These are phyloP conservation scores for Cyprinus carpio DNA, from an alignment of 2,113 vertebrate genomes.

Conservation along the genomic window DNA sequence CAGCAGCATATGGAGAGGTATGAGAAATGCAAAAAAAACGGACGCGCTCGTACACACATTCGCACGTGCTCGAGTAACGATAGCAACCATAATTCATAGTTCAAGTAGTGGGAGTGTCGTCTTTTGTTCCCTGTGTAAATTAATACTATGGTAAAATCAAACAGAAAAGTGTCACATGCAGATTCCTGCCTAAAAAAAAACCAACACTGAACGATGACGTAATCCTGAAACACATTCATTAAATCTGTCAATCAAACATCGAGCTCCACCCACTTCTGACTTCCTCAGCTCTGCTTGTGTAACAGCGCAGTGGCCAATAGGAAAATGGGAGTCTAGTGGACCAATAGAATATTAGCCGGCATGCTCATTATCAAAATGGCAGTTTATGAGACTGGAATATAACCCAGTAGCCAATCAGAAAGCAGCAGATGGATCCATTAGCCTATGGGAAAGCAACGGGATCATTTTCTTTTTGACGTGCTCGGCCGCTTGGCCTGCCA, in stretches of 20 bases:
- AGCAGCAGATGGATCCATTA: constrained; percentile 32
- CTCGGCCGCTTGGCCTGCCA: constrained; percentile 92
- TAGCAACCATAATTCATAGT: constrained; percentile 33
- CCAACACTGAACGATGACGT: constrained; percentile 49
- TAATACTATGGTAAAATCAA: constrained; percentile 77
- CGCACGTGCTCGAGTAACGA: constrained; percentile 9
- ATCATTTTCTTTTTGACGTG: constrained; percentile 83
- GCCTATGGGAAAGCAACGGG: background rate
- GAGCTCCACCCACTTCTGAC: constrained; percentile 52
- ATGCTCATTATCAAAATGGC: no score
- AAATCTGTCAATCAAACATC: constrained; percentile 47
- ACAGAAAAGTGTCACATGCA: constrained; percentile 72
- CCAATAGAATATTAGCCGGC: no score
- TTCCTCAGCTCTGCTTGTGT: background rate
- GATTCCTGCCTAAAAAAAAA: constrained; percentile 58
- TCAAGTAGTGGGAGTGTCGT: constrained; percentile 51
- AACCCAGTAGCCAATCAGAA: constrained; percentile 8
- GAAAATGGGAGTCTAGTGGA: constrained; percentile 2
- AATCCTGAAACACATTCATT: constrained; percentile 57
- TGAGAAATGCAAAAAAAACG: constrained; percentile 22
- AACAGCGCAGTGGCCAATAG: constrained; percentile 27
- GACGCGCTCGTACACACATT: constrained; percentile 13
- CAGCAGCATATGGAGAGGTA: constrained; percentile 45
- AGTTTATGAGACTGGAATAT: constrained; percentile 6
- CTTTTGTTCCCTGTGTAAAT: constrained; percentile 30